Evolutionary conservation across 92 coral and sea anemone genomes (phyloP).

Genomic region (Plumapathes pennacea): DNA sequence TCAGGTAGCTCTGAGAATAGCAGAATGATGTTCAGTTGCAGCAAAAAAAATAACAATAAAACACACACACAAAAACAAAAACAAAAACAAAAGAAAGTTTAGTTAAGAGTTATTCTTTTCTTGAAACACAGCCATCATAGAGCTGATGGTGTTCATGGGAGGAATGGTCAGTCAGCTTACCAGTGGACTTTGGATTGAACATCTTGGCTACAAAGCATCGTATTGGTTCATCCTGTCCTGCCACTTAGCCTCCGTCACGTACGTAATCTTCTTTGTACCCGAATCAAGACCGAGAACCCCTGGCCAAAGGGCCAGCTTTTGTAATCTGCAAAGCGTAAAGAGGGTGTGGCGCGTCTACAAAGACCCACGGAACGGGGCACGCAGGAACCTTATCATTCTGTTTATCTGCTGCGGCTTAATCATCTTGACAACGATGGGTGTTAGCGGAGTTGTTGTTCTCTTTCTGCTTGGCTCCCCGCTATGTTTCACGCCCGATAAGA

Average conservation of each 20-base stretch:
- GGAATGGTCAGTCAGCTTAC: conserved; percentile 80
- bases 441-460: conserved; percentile 38
- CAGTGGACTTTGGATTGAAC: conserved; percentile 72
- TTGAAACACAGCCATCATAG: conserved; percentile 48
- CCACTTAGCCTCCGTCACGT: conserved; percentile 40
- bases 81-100: no score
- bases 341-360: conserved; percentile 50
- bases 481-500: conserved; percentile 69
- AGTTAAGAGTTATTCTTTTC: no score
- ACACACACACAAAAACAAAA: no score
- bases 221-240: conserved; percentile 74
- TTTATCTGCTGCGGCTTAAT: conserved; percentile 33
- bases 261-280: conserved; percentile 49
- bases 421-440: conserved; percentile 19
- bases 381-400: conserved; percentile 53
- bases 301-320: conserved; percentile 7
- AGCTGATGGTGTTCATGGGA: conserved; percentile 56
- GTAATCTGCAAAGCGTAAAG: conserved; percentile 41
- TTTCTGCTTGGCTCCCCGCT: conserved; percentile 67
- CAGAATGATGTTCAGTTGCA: no score
- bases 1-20: no score
- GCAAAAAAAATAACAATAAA: no score
- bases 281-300: conserved; percentile 50
- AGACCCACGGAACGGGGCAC: conserved; percentile 31
- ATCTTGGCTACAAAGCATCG: conserved; percentile 54